These are phyloP conservation scores for Ictidomys tridecemlineatus DNA, from an alignment of 2,113 vertebrate genomes.

Conservation along the genomic window DNA sequence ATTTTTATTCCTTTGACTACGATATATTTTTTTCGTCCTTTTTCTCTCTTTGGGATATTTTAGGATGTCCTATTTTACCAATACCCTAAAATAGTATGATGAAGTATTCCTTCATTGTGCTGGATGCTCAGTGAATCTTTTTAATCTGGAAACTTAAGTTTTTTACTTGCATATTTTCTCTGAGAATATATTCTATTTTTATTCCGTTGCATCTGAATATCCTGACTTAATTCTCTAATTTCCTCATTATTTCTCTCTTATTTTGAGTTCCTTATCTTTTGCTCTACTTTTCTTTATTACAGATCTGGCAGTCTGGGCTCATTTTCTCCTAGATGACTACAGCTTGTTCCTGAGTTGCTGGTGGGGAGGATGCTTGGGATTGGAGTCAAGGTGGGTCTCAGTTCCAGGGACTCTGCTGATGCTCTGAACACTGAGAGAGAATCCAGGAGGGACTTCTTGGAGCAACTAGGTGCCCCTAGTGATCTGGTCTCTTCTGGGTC, in stretches of 20 bases:
- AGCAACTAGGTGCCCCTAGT: neutral
- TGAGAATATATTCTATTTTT: constrained; percentile 17
- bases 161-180: constrained; percentile 27
- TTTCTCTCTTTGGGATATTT: neutral
- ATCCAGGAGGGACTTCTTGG: neutral
- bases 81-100: neutral
- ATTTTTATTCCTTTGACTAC: too few species aligned
- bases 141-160: neutral
- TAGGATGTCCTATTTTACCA: neutral
- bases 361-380: neutral
- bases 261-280: constrained; percentile 11
- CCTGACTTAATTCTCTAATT: neutral
- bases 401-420: neutral
- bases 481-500: neutral
- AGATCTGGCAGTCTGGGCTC: neutral
- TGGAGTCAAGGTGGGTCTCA: neutral
- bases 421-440: neutral
- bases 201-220: neutral
- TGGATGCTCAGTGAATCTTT: neutral
- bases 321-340: neutral
- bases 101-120: neutral
- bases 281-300: constrained; percentile 44
- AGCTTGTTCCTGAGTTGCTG: neutral
- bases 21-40: neutral
- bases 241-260: neutral